phyloP scores from a whole-genome alignment of 2,888 invertebrate species.

The Plagodis dolabraria region DNA sequence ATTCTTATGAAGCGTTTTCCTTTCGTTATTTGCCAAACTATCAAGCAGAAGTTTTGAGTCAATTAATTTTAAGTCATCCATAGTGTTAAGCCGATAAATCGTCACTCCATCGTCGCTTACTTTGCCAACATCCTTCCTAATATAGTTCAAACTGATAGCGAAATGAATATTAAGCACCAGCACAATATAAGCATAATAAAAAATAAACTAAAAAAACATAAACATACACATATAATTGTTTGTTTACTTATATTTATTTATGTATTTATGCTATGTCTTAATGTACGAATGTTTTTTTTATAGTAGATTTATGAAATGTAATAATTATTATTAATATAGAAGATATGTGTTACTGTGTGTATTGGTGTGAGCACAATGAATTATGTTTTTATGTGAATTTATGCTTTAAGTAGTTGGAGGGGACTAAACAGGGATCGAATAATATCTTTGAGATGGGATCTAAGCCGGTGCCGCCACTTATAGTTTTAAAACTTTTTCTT shows the following conservation, averaged over 20 bases:
- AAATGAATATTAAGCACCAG: constrained; percentile 67
- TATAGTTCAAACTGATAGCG: constrained; percentile 58
- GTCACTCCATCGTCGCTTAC: constrained; percentile 67
- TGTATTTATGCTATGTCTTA: constrained; percentile 57
- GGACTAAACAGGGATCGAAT: constrained; percentile 75
- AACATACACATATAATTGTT: constrained; percentile 43
- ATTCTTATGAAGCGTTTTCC: constrained; percentile 30
- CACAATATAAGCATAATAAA: constrained; percentile 64
- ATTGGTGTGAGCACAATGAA: constrained; percentile 77
- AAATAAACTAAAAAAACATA: constrained; percentile 29
- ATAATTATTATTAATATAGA: constrained; percentile 59
- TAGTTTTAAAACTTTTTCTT: constrained; percentile 35
- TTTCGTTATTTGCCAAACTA: constrained; percentile 60
- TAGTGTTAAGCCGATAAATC: constrained; percentile 68
- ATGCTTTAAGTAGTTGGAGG: constrained; percentile 71
- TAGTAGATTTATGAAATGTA: constrained; percentile 51
- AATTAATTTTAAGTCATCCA: constrained; percentile 84
- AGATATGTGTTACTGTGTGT: constrained; percentile 64
- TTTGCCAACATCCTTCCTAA: constrained; percentile 68
- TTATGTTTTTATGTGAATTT: constrained; percentile 57
- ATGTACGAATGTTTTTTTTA: constrained; percentile 64
- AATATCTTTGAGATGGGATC: constrained; percentile 52
- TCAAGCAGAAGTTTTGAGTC: constrained; percentile 69
- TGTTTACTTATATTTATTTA: constrained; percentile 51
- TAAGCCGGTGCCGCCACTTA: constrained; percentile 47